phyloP scores from a whole-genome alignment of 2,797 vertebrate species.

The Caiman crocodilus region DNA sequence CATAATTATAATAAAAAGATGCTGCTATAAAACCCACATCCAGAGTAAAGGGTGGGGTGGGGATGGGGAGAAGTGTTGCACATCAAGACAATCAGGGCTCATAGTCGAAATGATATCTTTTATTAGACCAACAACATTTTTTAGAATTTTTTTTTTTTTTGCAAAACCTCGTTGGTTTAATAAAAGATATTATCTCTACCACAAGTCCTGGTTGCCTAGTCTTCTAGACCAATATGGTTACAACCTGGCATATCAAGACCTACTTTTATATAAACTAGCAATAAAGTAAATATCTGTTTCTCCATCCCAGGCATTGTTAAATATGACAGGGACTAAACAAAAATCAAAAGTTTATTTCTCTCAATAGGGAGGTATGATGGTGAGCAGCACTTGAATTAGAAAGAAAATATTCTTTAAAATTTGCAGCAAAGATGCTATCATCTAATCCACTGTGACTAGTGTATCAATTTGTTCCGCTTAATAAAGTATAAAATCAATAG shows the following conservation, averaged over 20 bases:
- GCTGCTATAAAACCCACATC: background rate
- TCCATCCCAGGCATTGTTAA: background rate
- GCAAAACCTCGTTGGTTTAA: too few species aligned
- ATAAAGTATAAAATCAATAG: background rate
- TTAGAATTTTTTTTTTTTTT: too few species aligned
- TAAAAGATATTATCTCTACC: too few species aligned
- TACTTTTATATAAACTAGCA: background rate
- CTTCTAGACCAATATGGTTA: too few species aligned
- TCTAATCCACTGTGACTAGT: background rate
- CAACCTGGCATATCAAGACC: background rate
- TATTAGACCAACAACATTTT: too few species aligned
- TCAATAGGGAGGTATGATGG: background rate
- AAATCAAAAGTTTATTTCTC: background rate
- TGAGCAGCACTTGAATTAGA: background rate
- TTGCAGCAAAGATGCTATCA: background rate
- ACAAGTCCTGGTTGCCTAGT: too few species aligned
- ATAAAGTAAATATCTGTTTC: background rate
- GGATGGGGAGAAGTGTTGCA: background rate
- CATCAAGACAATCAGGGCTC: too few species aligned
- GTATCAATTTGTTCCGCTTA: background rate
- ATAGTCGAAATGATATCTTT: too few species aligned
- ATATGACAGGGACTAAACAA: background rate
- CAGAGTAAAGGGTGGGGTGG: too few species aligned
- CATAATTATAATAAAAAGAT: background rate
- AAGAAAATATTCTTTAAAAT: background rate